These are phyloP conservation scores for Clostera curtula DNA, from an alignment of 2,888 invertebrate genomes.

Conservation along the genomic window DNA sequence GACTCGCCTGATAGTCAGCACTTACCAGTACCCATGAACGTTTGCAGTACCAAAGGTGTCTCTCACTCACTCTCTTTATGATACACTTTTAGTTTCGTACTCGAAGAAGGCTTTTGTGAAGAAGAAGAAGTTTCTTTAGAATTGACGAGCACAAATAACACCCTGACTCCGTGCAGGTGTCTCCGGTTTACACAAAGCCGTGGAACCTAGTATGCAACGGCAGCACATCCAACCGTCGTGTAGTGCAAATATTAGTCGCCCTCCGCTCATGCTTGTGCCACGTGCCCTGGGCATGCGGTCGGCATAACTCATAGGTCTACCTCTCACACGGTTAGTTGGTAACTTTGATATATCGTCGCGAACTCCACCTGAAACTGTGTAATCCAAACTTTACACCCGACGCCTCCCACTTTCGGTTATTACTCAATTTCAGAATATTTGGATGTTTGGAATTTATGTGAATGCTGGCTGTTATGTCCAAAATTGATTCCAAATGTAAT, in stretches of 20 bases:
- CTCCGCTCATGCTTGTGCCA: slow-evolving; percentile 9
- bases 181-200: too few species aligned
- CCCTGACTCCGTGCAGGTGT: too few species aligned
- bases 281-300: slow-evolving; percentile 46
- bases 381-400: slow-evolving; percentile 12
- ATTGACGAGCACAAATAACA: too few species aligned
- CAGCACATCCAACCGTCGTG: not conserved
- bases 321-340: slow-evolving; percentile 62
- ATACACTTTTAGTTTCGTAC: too few species aligned
- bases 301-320: slow-evolving; percentile 62
- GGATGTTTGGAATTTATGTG: not conserved
- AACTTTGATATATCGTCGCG: slow-evolving; percentile 64
- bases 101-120: too few species aligned
- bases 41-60: too few species aligned
- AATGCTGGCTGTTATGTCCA: not conserved
- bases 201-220: too few species aligned
- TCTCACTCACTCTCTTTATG: too few species aligned
- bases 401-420: slow-evolving; percentile 6
- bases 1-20: too few species aligned
- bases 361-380: slow-evolving; percentile 47
- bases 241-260: slow-evolving; percentile 7
- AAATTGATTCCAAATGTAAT: too few species aligned
- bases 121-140: too few species aligned
- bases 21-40: too few species aligned
- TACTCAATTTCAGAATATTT: slow-evolving; percentile 5